Evolutionary conservation across 2,888 invertebrate genomes (phyloP), one percentile per base, ranked within the genome.

Genomic region (Eupithecia centaureata): DNA sequence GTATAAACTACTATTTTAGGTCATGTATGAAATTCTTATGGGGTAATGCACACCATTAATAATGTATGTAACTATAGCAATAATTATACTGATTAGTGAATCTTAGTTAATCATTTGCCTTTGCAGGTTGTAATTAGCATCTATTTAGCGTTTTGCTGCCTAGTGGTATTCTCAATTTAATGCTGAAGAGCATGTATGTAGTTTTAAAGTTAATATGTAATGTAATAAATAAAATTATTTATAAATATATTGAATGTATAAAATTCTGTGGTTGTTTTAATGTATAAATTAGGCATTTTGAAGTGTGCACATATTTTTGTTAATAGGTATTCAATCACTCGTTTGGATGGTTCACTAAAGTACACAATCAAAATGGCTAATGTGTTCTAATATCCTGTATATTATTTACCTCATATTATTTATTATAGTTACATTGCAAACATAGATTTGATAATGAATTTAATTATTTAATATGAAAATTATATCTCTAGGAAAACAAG

Each of bases 121-220:
- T 61, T 56, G 10, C 10, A 27, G 61, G 66, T 62, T 67, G 66
- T 67, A 22, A 62, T 58, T 62, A 62, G 57, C 10, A 60, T 35
- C 12, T 61, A 63, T 56, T 52, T 38, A 22, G 32, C 25, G 18
- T 42, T 42, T 42, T 8, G 42, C 18, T 18, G 18, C 8, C 42
- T 18, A 42, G n/a, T 38, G 38, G 38, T 42, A 42, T 42, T 18
- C 35, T 38, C 32, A 28, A 52, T 22, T 61, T 22, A 52, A n/a
- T 32, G 33, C 28, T 56, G 47, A 62, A 81, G 18, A 18, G 42
- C 18, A 18, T 42, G 8, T 38, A 7, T 42, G 42, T 42, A 18
- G 42, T 42, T 42, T 38, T 38, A 2, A 35, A 32, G 10, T 32
- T 32, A 32, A 12, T 32, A 32, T 32, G 32, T 32, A 12, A 32